Evolutionary conservation across 2,113 vertebrate species (phyloP), one percentile per base, ranked within the genome.

Genomic region (Bubo bubo): DNA sequence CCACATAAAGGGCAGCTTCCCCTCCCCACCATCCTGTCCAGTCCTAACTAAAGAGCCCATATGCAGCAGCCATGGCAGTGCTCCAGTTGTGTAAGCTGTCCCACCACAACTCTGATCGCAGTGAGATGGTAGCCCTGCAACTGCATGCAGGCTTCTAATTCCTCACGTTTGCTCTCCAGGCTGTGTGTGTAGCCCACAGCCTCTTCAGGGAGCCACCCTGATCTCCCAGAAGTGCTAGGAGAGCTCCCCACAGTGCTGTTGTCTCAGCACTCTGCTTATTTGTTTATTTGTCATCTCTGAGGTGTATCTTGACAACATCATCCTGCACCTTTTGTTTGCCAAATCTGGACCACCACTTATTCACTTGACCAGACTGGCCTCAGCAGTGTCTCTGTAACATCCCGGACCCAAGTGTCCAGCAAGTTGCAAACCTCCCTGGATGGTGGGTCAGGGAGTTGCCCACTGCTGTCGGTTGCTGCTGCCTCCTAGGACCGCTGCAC

Each of bases 151-250:
- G 37, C n/a, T 24, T 52, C 63, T 6, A 2, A 5, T 39, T 55
- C 49, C 56, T 62, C 88, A 24, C 2, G 35, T 34, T 50, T 34
- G 16, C 27, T 72, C 32, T 21, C 8, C 58, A 27, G 39, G n/a
- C 49, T 39, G 14, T 0, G 1, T 20, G 55, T 1, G 2, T 18
- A 12, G 47, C 4, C 0, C 35, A 5, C 11, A 37, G 66, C 14
- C 15, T 23, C 22, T 22, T 64, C 32, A 12, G 58, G 13, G 58
- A 50, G 49, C 18, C 20, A 7, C 45, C 37, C 7, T 4, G 2
- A 4, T n/a, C 45, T 37, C 66, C 66, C 74, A 53, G 52, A 45
- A n/a, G 34, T 2, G 5, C 32, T 14, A 10, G 59, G 17, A 50
- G 52, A 58, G 64, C 37, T 64, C 50, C 71, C 34, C 14, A 6